Base-by-base conservation (phyloP, 2,888 invertebrate genomes). In the Poecilus cupreus region DNA sequence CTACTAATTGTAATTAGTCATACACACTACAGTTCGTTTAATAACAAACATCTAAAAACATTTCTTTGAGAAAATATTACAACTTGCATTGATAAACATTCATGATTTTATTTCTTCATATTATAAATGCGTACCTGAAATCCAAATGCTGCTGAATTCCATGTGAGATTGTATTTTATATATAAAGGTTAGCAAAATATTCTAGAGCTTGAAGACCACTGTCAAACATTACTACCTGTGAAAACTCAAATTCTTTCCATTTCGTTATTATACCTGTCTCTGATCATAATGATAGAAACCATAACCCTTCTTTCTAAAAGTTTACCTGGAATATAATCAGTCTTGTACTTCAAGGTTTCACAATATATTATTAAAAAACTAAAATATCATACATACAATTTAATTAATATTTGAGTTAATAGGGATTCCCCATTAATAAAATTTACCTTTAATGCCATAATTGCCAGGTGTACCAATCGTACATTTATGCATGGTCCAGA, bases 1-100 rank as follows among this genome's bases (percentile, higher is more conserved):
- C 32, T 68, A 68, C 37, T 68, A 68, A 68, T 68, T 68, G 20
- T 68, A 68, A 32, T 68, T 68, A 16, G 37, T 68, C 11, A 37
- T 13, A 60, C 37, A 68, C 37, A 68, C 26, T 32, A 26, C 13
- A 60, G 3, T 60, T 26, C 60, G 26, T 32, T 68, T 5, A 18
- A 13, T 68, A 68, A 68, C 64, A 37, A 5, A 37, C 1, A 16
- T 16, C 18, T 68, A 18, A 37, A 68, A 68, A 37, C 37, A 68
- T 18, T 11, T 37, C 13, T 60, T 60, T 18, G 37, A 6, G n/a
- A 22, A 68, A 32, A 32, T 32, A 32, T 32, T 32, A 6, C 0
- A 32, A 6, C 4, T 32, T 32, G 32, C 2, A 32, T 1, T 32
- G 8, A 32, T 6, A 6, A 32, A 32, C 32, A 32, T 32, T n/a